These are phyloP conservation scores for Pseudomyrmex sp. DNA, from an alignment of 1,140 invertebrate species.

Conservation along the genomic window DNA sequence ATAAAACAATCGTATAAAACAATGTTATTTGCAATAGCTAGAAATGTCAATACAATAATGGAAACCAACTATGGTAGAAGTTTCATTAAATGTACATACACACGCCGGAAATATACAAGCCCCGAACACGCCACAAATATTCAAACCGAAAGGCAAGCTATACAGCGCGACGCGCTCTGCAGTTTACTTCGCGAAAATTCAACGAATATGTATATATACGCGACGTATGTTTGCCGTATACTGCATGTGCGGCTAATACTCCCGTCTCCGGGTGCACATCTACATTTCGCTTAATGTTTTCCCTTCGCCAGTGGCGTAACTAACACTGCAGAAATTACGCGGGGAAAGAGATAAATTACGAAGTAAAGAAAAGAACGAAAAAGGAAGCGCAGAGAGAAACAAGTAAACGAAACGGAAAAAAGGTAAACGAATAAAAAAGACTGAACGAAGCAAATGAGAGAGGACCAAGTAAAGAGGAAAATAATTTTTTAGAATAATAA, in stretches of 20 bases:
- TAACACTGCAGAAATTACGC: neutral
- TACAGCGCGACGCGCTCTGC: neutral
- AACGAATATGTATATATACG: slow-evolving; percentile 24
- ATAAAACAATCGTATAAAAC: slow-evolving; percentile 41
- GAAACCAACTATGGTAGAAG: slow-evolving; percentile 8
- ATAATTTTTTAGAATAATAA: neutral
- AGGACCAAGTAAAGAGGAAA: too few species aligned
- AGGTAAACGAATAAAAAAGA: neutral
- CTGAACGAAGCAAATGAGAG: neutral
- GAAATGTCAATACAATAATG: slow-evolving; percentile 41
- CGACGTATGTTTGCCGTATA: slow-evolving; percentile 28
- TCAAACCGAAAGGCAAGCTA: slow-evolving; percentile 24
- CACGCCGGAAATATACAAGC: slow-evolving; percentile 27
- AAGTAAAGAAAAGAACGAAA: neutral
- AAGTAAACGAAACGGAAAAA: neutral
- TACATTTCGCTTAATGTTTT: slow-evolving; percentile 17
- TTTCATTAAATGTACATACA: slow-evolving; percentile 42
- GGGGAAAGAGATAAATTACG: neutral
- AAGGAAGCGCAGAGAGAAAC: neutral
- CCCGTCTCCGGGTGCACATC: slow-evolving; percentile 4
- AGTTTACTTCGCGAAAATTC: slow-evolving; percentile 45
- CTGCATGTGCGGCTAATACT: slow-evolving; percentile 5
- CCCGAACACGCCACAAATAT: slow-evolving; percentile 34
- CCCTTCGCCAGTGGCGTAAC: neutral
- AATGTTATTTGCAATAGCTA: slow-evolving; percentile 33